Evolutionary conservation across 2,113 vertebrate genomes (phyloP).

Genomic region (Cryptomyrus ogoouensis): DNA sequence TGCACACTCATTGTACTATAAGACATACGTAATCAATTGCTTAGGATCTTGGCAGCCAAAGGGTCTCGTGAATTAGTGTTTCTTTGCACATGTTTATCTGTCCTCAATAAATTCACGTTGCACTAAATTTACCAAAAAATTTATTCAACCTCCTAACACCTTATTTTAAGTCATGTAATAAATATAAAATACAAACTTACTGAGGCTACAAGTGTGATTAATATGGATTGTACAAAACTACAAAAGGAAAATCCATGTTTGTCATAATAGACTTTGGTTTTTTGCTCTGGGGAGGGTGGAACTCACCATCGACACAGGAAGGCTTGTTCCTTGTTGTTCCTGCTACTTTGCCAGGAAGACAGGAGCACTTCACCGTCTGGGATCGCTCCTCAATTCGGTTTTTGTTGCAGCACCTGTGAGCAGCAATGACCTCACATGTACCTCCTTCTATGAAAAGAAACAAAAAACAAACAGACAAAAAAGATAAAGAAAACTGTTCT

Average conservation of each 20-base stretch:
- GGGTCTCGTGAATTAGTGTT: not conserved
- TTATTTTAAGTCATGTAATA: not conserved
- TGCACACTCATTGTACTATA: not conserved
- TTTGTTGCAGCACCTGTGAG: conserved; percentile 99
- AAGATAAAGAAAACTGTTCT: conserved; percentile 40
- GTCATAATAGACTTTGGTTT: not conserved
- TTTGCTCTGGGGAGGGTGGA: not conserved
- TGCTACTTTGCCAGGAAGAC: conserved; percentile 97
- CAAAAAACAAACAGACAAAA: conserved; percentile 38
- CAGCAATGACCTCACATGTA: conserved; percentile 96
- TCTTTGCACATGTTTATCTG: not conserved
- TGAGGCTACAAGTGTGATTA: not conserved
- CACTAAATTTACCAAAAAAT: not conserved
- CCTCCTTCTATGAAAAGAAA: conserved; percentile 82
- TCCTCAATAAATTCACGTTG: not conserved
- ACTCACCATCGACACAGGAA: conserved; percentile 95
- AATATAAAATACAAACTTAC: not conserved
- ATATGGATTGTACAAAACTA: not conserved
- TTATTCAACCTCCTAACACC: not conserved
- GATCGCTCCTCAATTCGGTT: conserved; percentile 98
- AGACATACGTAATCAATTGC: not conserved
- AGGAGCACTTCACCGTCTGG: conserved; percentile 98
- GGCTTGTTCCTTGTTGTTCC: conserved; percentile 97
- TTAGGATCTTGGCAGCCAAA: not conserved
- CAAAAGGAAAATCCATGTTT: not conserved